A percentile compares a stretch with the other conserved stretches of the same genome.
phyloP scores from a whole-genome alignment of 1,140 invertebrate genomes.

The Drosophila murphyi region DNA sequence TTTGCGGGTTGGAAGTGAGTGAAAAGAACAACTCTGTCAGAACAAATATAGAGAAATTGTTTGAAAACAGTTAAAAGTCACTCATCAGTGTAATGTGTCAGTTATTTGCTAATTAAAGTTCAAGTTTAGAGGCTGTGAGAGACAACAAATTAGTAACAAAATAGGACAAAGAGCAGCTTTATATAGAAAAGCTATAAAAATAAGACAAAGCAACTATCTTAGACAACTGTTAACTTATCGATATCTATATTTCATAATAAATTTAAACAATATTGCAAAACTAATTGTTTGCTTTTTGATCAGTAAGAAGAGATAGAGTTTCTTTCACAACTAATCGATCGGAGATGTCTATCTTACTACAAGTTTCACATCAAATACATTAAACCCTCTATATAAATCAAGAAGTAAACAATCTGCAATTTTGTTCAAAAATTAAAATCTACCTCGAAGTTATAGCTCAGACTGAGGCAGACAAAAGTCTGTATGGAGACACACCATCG shows the following conservation, averaged over 20 bases:
- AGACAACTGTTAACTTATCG: too few species aligned
- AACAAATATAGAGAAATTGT: background rate
- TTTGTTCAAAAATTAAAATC: background rate
- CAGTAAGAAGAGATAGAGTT: too few species aligned
- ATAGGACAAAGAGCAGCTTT: conserved; percentile 3
- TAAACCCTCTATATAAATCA: background rate
- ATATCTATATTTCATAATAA: too few species aligned
- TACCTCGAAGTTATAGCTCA: background rate
- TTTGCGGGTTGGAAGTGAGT: background rate
- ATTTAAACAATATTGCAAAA: too few species aligned
- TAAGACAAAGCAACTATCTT: too few species aligned
- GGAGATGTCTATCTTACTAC: too few species aligned
- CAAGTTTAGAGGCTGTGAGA: background rate
- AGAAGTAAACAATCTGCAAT: background rate
- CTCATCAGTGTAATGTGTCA: background rate
- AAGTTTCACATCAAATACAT: too few species aligned
- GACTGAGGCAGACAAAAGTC: background rate
- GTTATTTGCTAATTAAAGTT: conserved; percentile 19
- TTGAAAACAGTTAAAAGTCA: background rate
- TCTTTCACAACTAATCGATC: too few species aligned
- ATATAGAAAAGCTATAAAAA: background rate
- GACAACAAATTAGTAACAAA: background rate
- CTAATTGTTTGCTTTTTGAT: too few species aligned
- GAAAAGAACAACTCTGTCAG: background rate
- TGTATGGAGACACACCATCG: background rate